These are phyloP conservation scores for Phengaris arion DNA, from an alignment of 2,888 invertebrate genomes.

Conservation along the genomic window DNA sequence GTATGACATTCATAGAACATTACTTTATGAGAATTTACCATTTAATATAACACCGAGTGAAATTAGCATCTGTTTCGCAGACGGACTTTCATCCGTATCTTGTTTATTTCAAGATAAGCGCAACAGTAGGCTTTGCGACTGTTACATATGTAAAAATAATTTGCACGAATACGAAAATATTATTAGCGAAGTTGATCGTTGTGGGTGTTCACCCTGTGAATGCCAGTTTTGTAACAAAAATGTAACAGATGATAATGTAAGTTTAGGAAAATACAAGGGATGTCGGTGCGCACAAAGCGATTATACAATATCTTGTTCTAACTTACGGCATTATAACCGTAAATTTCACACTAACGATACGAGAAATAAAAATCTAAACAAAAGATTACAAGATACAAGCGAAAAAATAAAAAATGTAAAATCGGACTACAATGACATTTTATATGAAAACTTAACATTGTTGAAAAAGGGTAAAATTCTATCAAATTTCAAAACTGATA, in stretches of 20 bases:
- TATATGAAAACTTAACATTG: conserved; percentile 30
- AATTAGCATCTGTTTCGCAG: not conserved
- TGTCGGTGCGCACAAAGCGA: not conserved
- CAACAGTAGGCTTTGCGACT: not conserved
- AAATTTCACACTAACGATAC: not conserved
- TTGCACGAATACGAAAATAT: not conserved
- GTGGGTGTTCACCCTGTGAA: conserved; percentile 45
- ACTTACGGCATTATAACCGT: not conserved
- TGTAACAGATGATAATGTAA: not conserved
- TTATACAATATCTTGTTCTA: not conserved
- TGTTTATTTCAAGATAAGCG: not conserved
- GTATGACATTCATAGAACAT: not conserved
- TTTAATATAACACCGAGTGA: not conserved
- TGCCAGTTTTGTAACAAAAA: conserved; percentile 40
- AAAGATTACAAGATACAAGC: not conserved
- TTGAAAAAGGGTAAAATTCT: conserved; percentile 32
- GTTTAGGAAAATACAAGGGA: not conserved
- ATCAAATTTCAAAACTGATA: conserved; percentile 7
- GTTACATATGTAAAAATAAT: not conserved
- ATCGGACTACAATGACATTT: conserved; percentile 29
- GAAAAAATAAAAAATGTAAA: not conserved
- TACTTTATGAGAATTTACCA: not conserved
- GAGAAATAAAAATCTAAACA: not conserved
- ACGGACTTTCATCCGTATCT: not conserved
- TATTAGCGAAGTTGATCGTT: conserved; percentile 29